Base-by-base conservation (phyloP, 2,113 vertebrate genomes). In the Clarias gariepinus region DNA sequence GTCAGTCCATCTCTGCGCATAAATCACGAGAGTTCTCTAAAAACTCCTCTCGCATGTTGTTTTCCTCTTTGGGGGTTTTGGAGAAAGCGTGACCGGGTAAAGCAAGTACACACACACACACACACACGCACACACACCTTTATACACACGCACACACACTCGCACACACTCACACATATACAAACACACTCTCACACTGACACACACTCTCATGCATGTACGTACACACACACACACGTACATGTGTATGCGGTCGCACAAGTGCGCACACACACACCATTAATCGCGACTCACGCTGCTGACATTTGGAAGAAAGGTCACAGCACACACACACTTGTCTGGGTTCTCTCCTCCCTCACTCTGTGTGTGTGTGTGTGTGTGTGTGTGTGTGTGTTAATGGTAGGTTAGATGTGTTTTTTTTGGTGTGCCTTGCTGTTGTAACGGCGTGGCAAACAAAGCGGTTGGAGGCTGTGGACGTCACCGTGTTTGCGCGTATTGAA, bases 251-350 rank as follows among this genome's bases (percentile, higher is more conserved):
- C 55, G n/a, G 52, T 57, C n/a, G 12, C 61, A 55, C 83, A 33
- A 23, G 25, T 47, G 21, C 82, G 10, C 86, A 21, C 76, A 28
- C 85, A 85, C 69, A 60, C 85, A 85, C 68, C 88, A 89, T 90
- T 88, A 90, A 89, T 89, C 88, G 85, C 81, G 64, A 82, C 86
- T 88, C 85, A 86, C 89, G 84, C 89, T 83, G 83, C 58, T 91
- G 90, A 90, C 90, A 91, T 92, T 92, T 91, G 86, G 85, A 79
- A 84, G 90, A 91, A 92, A 92, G 91, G 91, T 92, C 91, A 91
- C 47, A 77, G 68, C 83, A 33, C 87, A 87, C 86, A 81, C 86
- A 74, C 82, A 81, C 81, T 83, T 66, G 71, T 73, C 78, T 58
- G 36, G 41, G 76, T 69, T 85, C 83, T 57, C 83, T 63, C 71